Percentiles rank a stretch among this genome's conserved stretches.
These are phyloP conservation scores for Laticauda laticaudata DNA, from an alignment of 2,113 vertebrate genomes.

Conservation along the genomic window DNA sequence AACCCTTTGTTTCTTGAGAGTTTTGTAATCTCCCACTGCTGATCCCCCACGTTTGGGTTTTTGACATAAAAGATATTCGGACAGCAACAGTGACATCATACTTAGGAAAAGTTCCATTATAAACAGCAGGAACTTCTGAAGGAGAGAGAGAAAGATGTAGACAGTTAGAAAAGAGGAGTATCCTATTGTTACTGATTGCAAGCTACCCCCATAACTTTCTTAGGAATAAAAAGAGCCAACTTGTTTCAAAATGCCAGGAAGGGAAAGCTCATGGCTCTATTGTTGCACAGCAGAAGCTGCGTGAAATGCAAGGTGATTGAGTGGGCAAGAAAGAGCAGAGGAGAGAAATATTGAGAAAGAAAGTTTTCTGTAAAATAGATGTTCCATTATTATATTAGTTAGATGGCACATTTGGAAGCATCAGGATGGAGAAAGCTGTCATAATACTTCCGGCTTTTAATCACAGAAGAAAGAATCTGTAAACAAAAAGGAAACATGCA, in stretches of 20 bases:
- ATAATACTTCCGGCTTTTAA: not conserved
- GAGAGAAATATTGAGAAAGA: not conserved
- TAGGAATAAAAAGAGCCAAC: not conserved
- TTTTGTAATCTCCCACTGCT: constrained; percentile 7
- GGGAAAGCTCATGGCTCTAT: not conserved
- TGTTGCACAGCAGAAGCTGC: not conserved
- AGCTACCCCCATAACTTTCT: not conserved
- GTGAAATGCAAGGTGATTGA: not conserved
- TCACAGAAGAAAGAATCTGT: not conserved
- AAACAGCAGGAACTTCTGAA: not conserved
- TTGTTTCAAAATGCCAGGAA: not conserved
- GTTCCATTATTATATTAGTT: not conserved
- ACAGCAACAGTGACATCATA: constrained; percentile 11
- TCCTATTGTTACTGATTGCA: not conserved
- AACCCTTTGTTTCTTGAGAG: constrained; percentile 3
- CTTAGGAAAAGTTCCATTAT: not conserved
- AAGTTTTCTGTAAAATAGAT: not conserved
- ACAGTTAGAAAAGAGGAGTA: not conserved
- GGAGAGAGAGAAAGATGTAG: not conserved
- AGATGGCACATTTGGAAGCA: not conserved
- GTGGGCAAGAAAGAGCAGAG: not conserved
- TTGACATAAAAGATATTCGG: constrained; percentile 3
- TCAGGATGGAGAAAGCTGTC: not conserved
- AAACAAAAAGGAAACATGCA: not conserved
- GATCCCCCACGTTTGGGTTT: not conserved